Evolutionary conservation across 2,888 invertebrate species (phyloP).

Genomic region (Subacronicta megacephala): DNA sequence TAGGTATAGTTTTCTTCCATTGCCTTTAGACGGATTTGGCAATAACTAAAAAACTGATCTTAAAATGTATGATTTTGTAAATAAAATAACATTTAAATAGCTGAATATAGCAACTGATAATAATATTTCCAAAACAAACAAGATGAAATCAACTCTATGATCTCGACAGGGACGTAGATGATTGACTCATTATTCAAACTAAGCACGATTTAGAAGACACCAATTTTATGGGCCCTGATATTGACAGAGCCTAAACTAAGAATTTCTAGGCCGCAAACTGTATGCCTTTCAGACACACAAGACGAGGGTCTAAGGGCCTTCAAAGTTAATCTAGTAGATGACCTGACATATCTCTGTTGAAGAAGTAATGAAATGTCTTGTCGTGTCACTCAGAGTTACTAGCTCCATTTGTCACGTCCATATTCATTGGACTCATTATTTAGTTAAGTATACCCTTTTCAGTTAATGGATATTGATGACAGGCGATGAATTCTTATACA

Average conservation of each 20-base stretch:
- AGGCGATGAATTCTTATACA: conserved; percentile 5
- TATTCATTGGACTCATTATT: conserved; percentile 53
- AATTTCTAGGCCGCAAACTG: conserved; percentile 42
- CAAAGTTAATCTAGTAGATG: conserved; percentile 58
- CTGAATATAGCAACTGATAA: background rate
- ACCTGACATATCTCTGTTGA: conserved; percentile 47
- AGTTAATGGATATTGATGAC: conserved; percentile 15
- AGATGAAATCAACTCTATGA: conserved; percentile 4
- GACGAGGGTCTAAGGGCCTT: conserved; percentile 55
- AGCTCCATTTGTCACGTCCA: conserved; percentile 50
- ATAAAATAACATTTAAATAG: too few species aligned
- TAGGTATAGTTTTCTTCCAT: too few species aligned
- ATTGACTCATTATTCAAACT: conserved; percentile 38
- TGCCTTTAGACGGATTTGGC: too few species aligned
- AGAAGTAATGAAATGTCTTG: conserved; percentile 53
- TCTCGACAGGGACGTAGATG: conserved; percentile 5
- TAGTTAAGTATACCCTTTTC: conserved; percentile 43
- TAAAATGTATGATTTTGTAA: too few species aligned
- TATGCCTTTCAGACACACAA: conserved; percentile 30
- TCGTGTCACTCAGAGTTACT: conserved; percentile 43
- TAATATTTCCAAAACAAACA: background rate
- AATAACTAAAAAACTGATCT: too few species aligned
- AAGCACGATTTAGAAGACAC: conserved; percentile 34
- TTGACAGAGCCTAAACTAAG: conserved; percentile 38
- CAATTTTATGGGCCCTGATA: conserved; percentile 28